Conservation (phyloP, 1,140 invertebrate genomes). For the Zelostemma sp. region DNA sequence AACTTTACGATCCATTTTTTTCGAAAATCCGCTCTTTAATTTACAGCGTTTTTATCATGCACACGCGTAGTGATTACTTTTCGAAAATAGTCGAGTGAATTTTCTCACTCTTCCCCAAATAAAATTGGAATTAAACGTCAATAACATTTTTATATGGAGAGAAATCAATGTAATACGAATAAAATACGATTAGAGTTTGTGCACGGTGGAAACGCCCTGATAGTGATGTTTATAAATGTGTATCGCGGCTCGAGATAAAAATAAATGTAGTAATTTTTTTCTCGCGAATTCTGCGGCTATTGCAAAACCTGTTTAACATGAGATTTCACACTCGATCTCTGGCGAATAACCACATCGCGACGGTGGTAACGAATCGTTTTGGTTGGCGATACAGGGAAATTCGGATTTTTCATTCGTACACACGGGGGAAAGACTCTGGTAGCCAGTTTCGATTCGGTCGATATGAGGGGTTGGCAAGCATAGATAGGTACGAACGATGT, state of each 20-base stretch:
- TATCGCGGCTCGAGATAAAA: no score
- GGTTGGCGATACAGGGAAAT: constrained; percentile 38
- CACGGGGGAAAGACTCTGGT: constrained; percentile 17
- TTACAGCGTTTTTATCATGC: no score
- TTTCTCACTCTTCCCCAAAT: not conserved
- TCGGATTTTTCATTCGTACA: constrained; percentile 47
- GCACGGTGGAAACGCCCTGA: no score
- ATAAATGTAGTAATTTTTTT: no score
- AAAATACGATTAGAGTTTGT: no score
- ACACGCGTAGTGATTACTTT: no score
- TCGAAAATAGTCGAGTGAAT: not conserved
- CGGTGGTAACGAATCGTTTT: constrained; percentile 47
- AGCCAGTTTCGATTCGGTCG: constrained; percentile 56
- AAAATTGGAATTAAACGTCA: no score
- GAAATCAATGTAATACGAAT: no score
- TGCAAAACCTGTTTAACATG: constrained; percentile 48
- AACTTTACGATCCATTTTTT: constrained; percentile 2
- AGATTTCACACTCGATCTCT: constrained; percentile 50
- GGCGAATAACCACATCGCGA: constrained; percentile 46
- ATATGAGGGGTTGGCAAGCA: constrained; percentile 58
- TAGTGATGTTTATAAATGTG: no score
- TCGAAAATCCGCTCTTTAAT: no score
- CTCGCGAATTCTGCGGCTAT: constrained; percentile 45
- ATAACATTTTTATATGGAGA: no score
- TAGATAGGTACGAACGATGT: constrained; percentile 44